Evolutionary conservation across 1,140 invertebrate species (phyloP).

Genomic region (Meloidogyne chitwoodi): DNA sequence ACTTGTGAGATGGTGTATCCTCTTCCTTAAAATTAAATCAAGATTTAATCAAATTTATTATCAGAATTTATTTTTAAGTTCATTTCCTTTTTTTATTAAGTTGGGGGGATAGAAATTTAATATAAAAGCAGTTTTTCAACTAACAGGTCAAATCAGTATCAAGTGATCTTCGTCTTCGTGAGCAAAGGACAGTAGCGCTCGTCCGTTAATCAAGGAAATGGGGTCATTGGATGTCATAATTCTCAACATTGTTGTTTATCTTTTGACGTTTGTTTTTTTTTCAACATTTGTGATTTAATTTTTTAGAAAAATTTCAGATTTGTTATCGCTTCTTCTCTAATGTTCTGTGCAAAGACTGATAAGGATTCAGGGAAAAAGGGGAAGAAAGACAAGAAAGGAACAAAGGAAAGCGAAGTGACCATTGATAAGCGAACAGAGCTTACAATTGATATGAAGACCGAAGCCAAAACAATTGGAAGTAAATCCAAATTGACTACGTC

Average conservation of each 20-base stretch:
- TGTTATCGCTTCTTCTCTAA: neutral
- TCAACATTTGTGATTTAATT: neutral
- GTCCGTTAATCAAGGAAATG: neutral
- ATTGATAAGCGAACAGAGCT: neutral
- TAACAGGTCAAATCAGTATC: no score
- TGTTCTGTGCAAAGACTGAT: neutral
- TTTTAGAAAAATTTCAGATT: neutral
- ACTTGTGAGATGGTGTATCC: conserved; percentile 63
- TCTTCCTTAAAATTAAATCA: conserved; percentile 64
- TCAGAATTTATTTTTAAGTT: neutral
- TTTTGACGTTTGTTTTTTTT: neutral
- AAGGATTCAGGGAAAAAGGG: neutral
- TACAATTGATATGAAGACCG: neutral
- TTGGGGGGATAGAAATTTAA: neutral
- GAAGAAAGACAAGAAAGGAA: neutral
- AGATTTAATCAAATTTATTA: neutral
- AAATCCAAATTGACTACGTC: neutral
- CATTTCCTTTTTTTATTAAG: neutral
- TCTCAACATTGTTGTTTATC: neutral
- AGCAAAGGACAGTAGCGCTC: neutral
- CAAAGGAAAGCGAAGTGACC: neutral
- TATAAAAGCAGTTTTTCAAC: neutral
- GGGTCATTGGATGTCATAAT: neutral
- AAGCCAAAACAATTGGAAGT: neutral
- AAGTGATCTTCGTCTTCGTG: no score